Conservation (phyloP, 2,797 vertebrate species). For the Rhynchonycteris naso region DNA sequence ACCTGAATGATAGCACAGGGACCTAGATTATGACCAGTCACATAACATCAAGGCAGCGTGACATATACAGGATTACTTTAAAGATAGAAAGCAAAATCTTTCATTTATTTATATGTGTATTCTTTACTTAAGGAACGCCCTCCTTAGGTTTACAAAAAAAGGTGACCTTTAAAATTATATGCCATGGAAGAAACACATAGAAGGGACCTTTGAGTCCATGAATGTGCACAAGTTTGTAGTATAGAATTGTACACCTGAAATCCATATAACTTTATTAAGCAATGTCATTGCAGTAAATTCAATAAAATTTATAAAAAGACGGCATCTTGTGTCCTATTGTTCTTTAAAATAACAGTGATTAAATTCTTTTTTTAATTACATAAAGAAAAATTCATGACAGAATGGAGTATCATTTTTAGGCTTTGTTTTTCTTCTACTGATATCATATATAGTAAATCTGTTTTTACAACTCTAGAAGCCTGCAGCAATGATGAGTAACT, state of each 20-base stretch:
- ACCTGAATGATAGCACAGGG: constrained; percentile 36
- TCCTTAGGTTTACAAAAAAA: constrained; percentile 30
- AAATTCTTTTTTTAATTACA: background rate
- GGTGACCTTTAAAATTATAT: constrained; percentile 56
- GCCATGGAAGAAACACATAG: background rate
- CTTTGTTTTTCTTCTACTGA: background rate
- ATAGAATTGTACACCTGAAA: background rate
- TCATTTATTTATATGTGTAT: background rate
- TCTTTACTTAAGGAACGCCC: background rate
- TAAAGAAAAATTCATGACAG: background rate
- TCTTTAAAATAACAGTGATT: background rate
- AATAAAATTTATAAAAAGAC: background rate
- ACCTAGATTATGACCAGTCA: constrained; percentile 47
- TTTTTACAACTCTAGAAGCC: background rate
- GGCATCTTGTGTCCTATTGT: background rate
- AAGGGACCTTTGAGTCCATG: background rate
- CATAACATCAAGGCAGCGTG: background rate
- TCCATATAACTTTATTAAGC: background rate
- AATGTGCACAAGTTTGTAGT: background rate
- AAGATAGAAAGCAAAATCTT: background rate
- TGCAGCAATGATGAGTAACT: background rate
- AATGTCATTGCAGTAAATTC: background rate
- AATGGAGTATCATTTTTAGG: background rate
- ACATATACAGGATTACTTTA: background rate
- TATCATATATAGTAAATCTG: background rate